Base-by-base conservation (phyloP, 2,797 vertebrate species). In the Characodon lateralis region DNA sequence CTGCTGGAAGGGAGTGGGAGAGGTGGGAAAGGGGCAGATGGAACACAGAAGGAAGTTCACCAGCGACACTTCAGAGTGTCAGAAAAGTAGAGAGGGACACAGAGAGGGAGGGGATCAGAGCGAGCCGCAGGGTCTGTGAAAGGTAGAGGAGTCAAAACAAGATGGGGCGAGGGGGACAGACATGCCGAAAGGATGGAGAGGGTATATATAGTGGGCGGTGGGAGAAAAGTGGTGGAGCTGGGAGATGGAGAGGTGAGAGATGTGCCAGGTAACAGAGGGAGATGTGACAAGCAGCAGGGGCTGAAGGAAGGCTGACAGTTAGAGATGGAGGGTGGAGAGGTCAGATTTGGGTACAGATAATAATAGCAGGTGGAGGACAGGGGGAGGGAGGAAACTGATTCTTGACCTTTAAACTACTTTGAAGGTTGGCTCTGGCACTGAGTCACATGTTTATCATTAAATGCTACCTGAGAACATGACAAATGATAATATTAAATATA, bases 31-130 rank as follows among this genome's bases (percentile, higher is more conserved):
- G 92, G 96, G 96, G 97, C 97, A 96, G 96, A 97, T 95, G 96
- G 96, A 95, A 96, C 94, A 94, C 95, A 96, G 97, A 96, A 95
- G 96, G 96, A 96, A 97, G 96, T 95, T 92, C 92, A 93, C 90
- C 93, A 93, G 95, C 93, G 77, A 91, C 86, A 92, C 88, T 82
- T 77, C 41, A 85, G 93, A 89, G 93, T 93, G 90, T 96, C 95
- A 96, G 95, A 95, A 96, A 74, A 95, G 94, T 89, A 86, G 93
- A 92, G 86, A 87, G 91, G 93, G 94, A 93, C 77, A 76, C 77
- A 76, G 89, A 92, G 83, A 89, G 85, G 82, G 88, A 91, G 87
- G 85, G 85, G 92, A 71, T 88, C 79, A 73, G 80, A 80, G 70
- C 24, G 84, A 81, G 81, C 63, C 66, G 83, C 87, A 81, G 85